Base-by-base conservation (phyloP, 2,888 invertebrate genomes). In the Seira musarum region DNA sequence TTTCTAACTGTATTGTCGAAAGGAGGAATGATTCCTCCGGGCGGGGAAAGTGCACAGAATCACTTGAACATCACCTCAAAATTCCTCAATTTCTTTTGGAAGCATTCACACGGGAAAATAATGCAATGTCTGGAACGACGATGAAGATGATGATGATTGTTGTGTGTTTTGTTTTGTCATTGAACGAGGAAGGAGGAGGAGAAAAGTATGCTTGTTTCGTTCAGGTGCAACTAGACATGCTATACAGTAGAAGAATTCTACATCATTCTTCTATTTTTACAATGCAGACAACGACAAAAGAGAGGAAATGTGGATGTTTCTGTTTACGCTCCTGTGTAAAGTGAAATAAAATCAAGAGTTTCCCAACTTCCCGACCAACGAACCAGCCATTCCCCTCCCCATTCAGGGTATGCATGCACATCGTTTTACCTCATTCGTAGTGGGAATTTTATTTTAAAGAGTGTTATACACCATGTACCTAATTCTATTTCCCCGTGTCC, bases 271-370 rank as follows among this genome's bases (percentile, higher is more conserved):
- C 60, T 5, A 2, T 60, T 60, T 60, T 60, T 22, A 21, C 60
- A 15, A 53, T 2, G 53, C 3, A n/a, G 15, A 13, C 53, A 60
- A 60, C 5, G 60, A 60, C 30, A 60, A 60, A 49, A 49, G 49
- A 49, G 30, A 30, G 30, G 30, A 30, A 30, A 30, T 30, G 30
- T 30, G 30, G 30, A 30, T 30, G 2, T 30, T 30, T 30, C 8
- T 30, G 3, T 30, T 60, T 60, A 21, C 60, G 21, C 60, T 60
- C 21, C 15, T 67, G 53, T 67, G 8, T 46, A 30, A 67, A 61
- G 67, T 61, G 74, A 74, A 74, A 74, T 74, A 53, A 74, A 74
- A 74, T 67, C 67, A 67, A 67, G 74, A 67, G 40, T 60, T 67
- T 17, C 2, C 21, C 73, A 25, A 25, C 1, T n/a, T 17, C 65